A percentile compares a stretch with the other conserved stretches of the same genome.
Evolutionary conservation across 2,888 invertebrate genomes (phyloP).

Genomic region (Latheticus oryzae): DNA sequence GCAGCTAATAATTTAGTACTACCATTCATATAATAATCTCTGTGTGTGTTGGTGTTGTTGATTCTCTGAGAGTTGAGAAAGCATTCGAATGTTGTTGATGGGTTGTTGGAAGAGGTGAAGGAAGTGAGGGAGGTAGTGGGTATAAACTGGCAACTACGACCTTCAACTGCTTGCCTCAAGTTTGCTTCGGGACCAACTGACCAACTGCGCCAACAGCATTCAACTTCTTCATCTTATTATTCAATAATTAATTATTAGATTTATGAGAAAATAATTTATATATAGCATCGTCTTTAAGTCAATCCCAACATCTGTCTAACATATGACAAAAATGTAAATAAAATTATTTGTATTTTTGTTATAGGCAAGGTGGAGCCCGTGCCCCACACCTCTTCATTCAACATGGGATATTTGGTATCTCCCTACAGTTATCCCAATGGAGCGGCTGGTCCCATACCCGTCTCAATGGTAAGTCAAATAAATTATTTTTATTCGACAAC

Average conservation of each 20-base stretch:
- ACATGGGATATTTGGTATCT: slow-evolving; percentile 93
- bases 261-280: too few species aligned
- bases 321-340: too few species aligned
- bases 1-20: slow-evolving; percentile 25
- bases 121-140: slow-evolving; percentile 7
- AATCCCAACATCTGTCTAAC: slow-evolving; percentile 52
- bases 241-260: slow-evolving; percentile 39
- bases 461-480: slow-evolving; percentile 85
- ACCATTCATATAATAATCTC: too few species aligned
- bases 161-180: slow-evolving; percentile 39
- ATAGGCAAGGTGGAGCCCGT: slow-evolving; percentile 85
- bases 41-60: too few species aligned
- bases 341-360: too few species aligned
- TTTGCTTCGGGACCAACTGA: slow-evolving; percentile 39
- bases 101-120: not conserved
- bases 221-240: slow-evolving; percentile 35
- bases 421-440: slow-evolving; percentile 92
- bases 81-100: too few species aligned
- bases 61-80: too few species aligned
- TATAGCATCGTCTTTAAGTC: too few species aligned
- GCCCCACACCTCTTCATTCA: slow-evolving; percentile 83
- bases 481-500: slow-evolving; percentile 22
- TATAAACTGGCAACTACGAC: slow-evolving; percentile 36
- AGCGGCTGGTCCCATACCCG: slow-evolving; percentile 84
- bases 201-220: slow-evolving; percentile 35